A percentile compares a stretch with the other conserved stretches of the same genome.
These are phyloP conservation scores for Troides oblongomaculatus DNA, from an alignment of 2,888 invertebrate species.

Conservation along the genomic window DNA sequence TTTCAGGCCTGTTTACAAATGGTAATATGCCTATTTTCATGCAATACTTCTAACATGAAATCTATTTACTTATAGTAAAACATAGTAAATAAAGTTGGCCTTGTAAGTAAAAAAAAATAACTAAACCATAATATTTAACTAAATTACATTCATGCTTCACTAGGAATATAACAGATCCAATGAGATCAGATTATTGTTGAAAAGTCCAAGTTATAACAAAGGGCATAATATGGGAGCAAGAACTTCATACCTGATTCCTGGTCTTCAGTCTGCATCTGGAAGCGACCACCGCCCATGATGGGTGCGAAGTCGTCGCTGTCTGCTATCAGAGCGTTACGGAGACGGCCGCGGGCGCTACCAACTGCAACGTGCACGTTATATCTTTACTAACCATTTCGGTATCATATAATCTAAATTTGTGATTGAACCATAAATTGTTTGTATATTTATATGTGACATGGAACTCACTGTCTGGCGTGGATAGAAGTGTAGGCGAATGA, in stretches of 20 bases:
- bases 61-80: slow-evolving; percentile 3
- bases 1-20: slow-evolving; percentile 1
- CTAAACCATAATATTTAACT: background rate
- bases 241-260: slow-evolving; percentile 78
- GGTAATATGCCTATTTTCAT: slow-evolving; percentile 6
- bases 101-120: background rate
- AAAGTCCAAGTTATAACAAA: background rate
- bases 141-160: slow-evolving; percentile 21
- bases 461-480: slow-evolving; percentile 59
- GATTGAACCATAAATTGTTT: too few relatives aligned
- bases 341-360: slow-evolving; percentile 65
- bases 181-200: background rate
- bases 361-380: slow-evolving; percentile 36
- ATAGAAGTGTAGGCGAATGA: slow-evolving; percentile 35
- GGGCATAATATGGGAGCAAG: background rate
- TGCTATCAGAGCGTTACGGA: slow-evolving; percentile 85
- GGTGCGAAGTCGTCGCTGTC: slow-evolving; percentile 89
- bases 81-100: background rate
- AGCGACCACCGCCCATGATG: slow-evolving; percentile 83
- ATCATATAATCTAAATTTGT: too few relatives aligned
- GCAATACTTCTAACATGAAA: slow-evolving; percentile 7
- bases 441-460: background rate
- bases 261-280: slow-evolving; percentile 87
- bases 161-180: slow-evolving; percentile 13
- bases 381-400: background rate